These are phyloP conservation scores for Sus cebifrons DNA, from an alignment of 2,797 vertebrate genomes.

Conservation along the genomic window DNA sequence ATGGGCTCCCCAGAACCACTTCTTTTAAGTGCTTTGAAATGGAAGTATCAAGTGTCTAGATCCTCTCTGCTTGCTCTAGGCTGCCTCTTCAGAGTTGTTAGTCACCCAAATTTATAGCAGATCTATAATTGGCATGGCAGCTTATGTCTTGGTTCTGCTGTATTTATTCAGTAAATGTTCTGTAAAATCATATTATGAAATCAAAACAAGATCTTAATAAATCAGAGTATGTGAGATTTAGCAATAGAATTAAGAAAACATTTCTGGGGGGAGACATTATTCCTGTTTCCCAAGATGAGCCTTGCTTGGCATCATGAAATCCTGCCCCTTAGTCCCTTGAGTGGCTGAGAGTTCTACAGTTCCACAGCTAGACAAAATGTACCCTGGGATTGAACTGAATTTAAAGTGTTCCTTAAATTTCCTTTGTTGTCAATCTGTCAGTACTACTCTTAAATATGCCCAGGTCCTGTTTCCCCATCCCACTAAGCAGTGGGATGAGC, in stretches of 20 bases:
- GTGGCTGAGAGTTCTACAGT: not conserved
- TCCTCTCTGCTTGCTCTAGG: not conserved
- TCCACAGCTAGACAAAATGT: not conserved
- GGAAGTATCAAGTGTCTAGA: too few relatives aligned
- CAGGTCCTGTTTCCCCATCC: not conserved
- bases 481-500: too few relatives aligned
- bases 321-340: not conserved
- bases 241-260: not conserved
- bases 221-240: not conserved
- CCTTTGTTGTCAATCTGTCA: not conserved
- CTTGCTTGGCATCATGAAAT: not conserved
- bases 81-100: not conserved
- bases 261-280: not conserved
- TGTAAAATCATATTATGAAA: conserved; percentile 59
- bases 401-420: not conserved
- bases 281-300: not conserved
- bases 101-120: not conserved
- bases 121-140: not conserved
- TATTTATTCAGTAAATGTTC: conserved; percentile 32
- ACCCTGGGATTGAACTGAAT: not conserved
- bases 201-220: conserved; percentile 59
- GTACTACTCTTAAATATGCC: not conserved
- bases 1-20: not conserved
- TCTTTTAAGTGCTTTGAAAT: not conserved
- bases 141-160: not conserved